Conservation (phyloP, 2,797 vertebrate genomes). For the Acanthurus lineatus region DNA sequence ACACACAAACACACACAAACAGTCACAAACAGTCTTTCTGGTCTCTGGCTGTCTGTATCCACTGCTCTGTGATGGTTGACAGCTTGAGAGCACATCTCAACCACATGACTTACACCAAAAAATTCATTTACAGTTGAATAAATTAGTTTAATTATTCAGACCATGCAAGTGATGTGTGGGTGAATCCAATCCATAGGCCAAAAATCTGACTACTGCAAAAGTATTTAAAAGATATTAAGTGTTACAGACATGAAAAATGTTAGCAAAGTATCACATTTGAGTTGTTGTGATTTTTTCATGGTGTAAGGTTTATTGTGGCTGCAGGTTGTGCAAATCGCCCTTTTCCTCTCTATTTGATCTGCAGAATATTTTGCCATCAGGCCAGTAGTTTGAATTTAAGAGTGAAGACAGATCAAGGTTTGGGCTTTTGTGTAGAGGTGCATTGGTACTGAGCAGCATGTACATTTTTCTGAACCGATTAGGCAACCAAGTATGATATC, state of each 20-base stretch:
- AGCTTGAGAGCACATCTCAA: conserved; percentile 90
- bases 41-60: conserved; percentile 90
- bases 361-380: conserved; percentile 29
- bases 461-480: neutral
- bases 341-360: conserved; percentile 76
- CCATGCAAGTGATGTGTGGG: conserved; percentile 46
- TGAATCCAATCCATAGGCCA: conserved; percentile 25
- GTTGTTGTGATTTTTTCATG: conserved; percentile 32
- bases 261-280: conserved; percentile 29
- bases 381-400: conserved; percentile 29
- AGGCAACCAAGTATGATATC: neutral
- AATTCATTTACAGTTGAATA: conserved; percentile 42
- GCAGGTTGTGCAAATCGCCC: conserved; percentile 88
- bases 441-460: neutral
- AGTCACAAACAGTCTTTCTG: conserved; percentile 65
- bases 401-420: conserved; percentile 42
- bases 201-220: conserved; percentile 18
- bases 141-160: conserved; percentile 50
- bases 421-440: conserved; percentile 53
- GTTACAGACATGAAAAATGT: conserved; percentile 25
- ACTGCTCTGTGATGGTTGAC: conserved; percentile 97
- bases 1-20: conserved; percentile 37
- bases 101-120: conserved; percentile 79
- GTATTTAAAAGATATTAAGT: conserved; percentile 36
- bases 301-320: conserved; percentile 84